A percentile compares a stretch with the other conserved stretches of the same genome.
These are phyloP conservation scores for Neoaliturus tenellus DNA, from an alignment of 2,888 invertebrate species.

Conservation along the genomic window DNA sequence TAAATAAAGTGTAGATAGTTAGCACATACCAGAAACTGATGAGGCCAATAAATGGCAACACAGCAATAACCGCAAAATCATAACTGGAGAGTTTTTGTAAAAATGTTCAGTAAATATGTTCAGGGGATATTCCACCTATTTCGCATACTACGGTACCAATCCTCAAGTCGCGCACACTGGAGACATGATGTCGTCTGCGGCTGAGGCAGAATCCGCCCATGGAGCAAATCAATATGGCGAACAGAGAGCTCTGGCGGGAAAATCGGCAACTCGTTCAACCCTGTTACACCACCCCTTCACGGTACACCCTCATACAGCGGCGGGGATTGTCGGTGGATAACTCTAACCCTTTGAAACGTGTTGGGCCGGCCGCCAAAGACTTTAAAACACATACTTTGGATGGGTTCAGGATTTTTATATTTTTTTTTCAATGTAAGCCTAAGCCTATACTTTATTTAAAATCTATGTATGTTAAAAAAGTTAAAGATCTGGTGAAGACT, in stretches of 20 bases:
- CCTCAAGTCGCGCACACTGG: not conserved
- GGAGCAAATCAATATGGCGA: constrained; percentile 12
- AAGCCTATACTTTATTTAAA: no score
- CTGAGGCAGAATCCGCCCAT: constrained; percentile 31
- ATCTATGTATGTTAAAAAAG: no score
- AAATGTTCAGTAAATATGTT: not conserved
- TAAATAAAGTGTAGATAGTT: no score
- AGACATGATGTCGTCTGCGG: not conserved
- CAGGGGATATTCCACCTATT: not conserved
- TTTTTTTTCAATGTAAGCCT: no score
- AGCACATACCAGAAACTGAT: not conserved
- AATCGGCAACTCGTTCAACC: not conserved
- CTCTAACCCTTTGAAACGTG: no score
- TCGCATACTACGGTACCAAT: not conserved
- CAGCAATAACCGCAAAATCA: not conserved
- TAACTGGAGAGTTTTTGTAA: not conserved
- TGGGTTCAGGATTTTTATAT: no score
- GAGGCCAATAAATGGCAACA: not conserved
- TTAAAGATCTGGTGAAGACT: no score
- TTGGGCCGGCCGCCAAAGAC: no score
- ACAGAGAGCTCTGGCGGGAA: not conserved
- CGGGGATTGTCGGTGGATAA: no score
- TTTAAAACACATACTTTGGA: no score
- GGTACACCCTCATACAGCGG: not conserved
- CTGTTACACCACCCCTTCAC: not conserved